phyloP scores from a whole-genome alignment of 2,797 vertebrate species.

The Pseudochirops corinnae region DNA sequence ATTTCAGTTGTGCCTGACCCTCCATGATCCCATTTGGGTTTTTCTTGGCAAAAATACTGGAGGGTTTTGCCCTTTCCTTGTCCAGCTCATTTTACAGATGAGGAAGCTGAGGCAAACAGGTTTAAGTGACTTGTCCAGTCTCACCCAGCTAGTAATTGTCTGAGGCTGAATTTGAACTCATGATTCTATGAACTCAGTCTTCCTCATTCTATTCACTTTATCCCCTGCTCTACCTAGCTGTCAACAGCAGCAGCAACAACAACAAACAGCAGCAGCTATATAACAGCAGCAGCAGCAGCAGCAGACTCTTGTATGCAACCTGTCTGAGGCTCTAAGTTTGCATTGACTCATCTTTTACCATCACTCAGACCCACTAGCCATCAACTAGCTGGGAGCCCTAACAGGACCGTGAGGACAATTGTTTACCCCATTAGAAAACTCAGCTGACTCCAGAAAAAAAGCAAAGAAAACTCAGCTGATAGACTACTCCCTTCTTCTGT shows the following conservation, averaged over 20 bases:
- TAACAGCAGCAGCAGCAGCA: background rate
- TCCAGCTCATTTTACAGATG: background rate
- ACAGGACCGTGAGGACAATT: background rate
- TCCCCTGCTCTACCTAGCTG: too few species aligned
- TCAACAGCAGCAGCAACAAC: too few species aligned
- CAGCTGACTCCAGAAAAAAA: background rate
- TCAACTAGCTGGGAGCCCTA: background rate
- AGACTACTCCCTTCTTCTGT: background rate
- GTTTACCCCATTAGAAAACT: background rate
- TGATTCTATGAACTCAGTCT: too few species aligned
- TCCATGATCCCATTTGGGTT: background rate
- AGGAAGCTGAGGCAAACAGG: background rate
- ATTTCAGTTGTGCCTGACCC: background rate
- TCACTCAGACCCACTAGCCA: background rate
- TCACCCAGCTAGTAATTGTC: background rate
- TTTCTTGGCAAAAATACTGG: background rate
- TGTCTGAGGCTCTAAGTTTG: background rate
- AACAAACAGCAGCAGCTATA: too few species aligned
- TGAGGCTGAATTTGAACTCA: background rate
- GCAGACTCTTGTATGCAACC: background rate
- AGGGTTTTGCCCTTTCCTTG: background rate
- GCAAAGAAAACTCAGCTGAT: background rate
- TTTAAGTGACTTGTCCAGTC: background rate
- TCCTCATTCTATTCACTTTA: background rate
- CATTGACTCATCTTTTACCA: background rate